These are phyloP conservation scores for Zingel zingel DNA, from an alignment of 2,113 vertebrate species.

Conservation along the genomic window DNA sequence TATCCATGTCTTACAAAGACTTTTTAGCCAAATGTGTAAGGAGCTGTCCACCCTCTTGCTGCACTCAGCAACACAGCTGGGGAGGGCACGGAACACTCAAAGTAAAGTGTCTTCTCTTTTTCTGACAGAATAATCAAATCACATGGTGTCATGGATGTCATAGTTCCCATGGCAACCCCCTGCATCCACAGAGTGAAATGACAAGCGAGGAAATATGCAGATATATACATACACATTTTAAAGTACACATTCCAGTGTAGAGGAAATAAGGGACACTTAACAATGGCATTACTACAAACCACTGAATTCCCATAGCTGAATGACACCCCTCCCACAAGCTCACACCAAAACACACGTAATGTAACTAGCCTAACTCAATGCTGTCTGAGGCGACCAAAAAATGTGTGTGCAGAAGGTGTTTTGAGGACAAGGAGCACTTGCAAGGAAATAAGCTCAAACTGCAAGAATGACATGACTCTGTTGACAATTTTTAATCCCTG, in stretches of 20 bases:
- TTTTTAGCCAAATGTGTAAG: constrained; percentile 11
- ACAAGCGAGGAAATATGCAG: constrained; percentile 26
- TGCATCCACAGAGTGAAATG: constrained; percentile 44
- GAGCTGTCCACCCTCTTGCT: constrained; percentile 27
- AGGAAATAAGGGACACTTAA: constrained; percentile 34
- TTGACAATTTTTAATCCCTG: not conserved
- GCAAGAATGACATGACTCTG: not conserved
- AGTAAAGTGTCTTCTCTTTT: constrained; percentile 40
- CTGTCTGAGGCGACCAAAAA: not conserved
- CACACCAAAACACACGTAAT: not conserved
- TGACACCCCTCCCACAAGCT: not conserved
- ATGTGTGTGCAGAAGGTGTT: too few species aligned
- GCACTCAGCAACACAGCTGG: constrained; percentile 52
- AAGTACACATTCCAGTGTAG: constrained; percentile 21
- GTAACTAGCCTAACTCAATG: not conserved
- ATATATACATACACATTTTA: constrained; percentile 31
- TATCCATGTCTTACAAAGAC: constrained; percentile 6
- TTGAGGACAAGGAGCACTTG: not conserved
- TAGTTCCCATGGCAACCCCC: constrained; percentile 77
- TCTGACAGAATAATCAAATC: constrained; percentile 40
- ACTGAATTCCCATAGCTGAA: not conserved
- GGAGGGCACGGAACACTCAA: constrained; percentile 47
- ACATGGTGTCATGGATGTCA: constrained; percentile 60
- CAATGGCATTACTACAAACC: constrained; percentile 13
- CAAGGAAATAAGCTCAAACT: not conserved